Percentiles rank a stretch among this genome's conserved stretches.
Conservation (phyloP, 2,888 invertebrate species). For the Ophion costatus region DNA sequence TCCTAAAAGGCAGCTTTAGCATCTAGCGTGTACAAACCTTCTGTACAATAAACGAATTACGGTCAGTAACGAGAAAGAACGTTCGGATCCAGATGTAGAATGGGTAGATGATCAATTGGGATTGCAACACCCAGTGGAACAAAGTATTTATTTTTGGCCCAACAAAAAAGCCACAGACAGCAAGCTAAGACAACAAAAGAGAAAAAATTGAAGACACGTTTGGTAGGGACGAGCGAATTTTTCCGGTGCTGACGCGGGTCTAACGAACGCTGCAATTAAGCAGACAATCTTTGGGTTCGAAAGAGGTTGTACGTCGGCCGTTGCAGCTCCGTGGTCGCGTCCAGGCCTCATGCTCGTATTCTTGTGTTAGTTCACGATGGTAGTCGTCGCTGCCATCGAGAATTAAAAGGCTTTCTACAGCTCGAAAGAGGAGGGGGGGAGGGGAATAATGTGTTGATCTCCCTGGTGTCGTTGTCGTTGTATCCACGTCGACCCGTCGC, state of each 20-base stretch:
- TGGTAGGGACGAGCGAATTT: constrained; percentile 16
- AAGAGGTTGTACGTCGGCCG: constrained; percentile 53
- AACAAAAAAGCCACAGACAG: constrained; percentile 32
- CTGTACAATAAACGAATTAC: constrained; percentile 1
- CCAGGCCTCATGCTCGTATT: constrained; percentile 27
- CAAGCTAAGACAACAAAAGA: constrained; percentile 4
- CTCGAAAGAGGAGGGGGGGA: constrained; percentile 43
- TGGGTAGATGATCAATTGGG: constrained; percentile 16
- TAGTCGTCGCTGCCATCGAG: constrained; percentile 36
- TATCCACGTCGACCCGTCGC: constrained; percentile 62
- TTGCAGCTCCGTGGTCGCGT: constrained; percentile 36
- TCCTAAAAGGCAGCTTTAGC: too few relatives aligned
- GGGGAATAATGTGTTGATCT: constrained; percentile 62
- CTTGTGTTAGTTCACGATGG: constrained; percentile 1
- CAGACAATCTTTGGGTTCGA: constrained; percentile 56
- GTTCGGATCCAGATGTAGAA: not conserved
- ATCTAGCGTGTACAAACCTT: not conserved
- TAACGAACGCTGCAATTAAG: constrained; percentile 65
- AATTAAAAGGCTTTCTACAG: constrained; percentile 45
- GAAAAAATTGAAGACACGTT: constrained; percentile 31
- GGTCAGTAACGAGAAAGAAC: not conserved
- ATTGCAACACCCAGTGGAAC: constrained; percentile 24
- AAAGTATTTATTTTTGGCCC: constrained; percentile 38
- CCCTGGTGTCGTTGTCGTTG: constrained; percentile 46
- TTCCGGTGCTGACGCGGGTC: constrained; percentile 58